A percentile compares a stretch with the other conserved stretches of the same genome.
Conservation (phyloP, 2,888 invertebrate species). For the Antitype chi region DNA sequence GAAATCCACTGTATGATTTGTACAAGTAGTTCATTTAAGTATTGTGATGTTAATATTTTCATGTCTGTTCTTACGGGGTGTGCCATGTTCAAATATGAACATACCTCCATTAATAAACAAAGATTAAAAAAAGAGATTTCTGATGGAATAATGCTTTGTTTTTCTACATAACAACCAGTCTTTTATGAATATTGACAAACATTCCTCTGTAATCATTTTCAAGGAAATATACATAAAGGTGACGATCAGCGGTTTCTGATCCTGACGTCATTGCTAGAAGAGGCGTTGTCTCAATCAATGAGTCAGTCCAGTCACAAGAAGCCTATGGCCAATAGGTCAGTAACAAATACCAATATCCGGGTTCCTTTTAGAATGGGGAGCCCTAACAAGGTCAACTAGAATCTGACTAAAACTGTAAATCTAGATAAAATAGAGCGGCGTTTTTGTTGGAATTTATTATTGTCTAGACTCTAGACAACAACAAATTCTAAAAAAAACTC, state of each 20-base stretch:
- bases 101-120: too few relatives aligned
- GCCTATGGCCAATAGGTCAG: constrained; percentile 40
- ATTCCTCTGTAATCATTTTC: background rate
- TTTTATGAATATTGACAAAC: background rate
- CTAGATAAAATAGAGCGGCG: background rate
- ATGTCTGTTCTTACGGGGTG: too few relatives aligned
- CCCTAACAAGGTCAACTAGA: constrained; percentile 30
- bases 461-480: too few relatives aligned
- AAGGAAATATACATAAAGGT: constrained; percentile 3
- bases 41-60: too few relatives aligned
- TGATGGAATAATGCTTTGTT: too few relatives aligned
- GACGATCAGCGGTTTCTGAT: background rate
- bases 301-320: constrained; percentile 33
- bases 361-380: constrained; percentile 22
- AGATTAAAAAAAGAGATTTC: too few relatives aligned
- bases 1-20: too few relatives aligned
- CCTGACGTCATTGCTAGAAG: constrained; percentile 42
- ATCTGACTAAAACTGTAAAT: background rate
- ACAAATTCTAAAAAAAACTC: too few relatives aligned
- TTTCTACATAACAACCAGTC: too few relatives aligned
- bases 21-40: too few relatives aligned
- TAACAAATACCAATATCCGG: constrained; percentile 43
- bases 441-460: background rate
- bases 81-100: too few relatives aligned
- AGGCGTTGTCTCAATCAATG: constrained; percentile 42